Percentiles rank a stretch among this genome's conserved stretches.
phyloP scores from a whole-genome alignment of 2,888 invertebrate species.

The Lucinisca nassula region DNA sequence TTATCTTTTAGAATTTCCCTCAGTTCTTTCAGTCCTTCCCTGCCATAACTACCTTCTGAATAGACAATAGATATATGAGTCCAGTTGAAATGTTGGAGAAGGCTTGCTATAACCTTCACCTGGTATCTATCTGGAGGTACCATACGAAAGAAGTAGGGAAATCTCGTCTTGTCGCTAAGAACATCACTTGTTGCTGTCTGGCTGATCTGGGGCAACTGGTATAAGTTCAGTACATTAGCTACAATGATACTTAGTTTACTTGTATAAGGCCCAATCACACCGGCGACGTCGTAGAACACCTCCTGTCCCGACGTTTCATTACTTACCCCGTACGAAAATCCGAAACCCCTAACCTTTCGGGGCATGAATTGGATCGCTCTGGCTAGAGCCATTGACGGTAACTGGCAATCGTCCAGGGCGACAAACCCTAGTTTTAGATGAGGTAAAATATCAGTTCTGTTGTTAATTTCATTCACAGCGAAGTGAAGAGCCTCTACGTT shows the following conservation, averaged over 20 bases:
- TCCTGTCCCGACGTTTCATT: background rate
- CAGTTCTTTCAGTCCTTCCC: conserved; percentile 74
- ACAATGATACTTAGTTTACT: conserved; percentile 80
- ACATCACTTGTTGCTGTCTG: conserved; percentile 81
- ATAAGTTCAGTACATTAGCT: conserved; percentile 80
- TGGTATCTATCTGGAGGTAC: conserved; percentile 83
- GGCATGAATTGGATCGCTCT: conserved; percentile 78
- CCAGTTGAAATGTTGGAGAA: conserved; percentile 90
- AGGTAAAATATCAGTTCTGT: conserved; percentile 64
- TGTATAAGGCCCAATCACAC: conserved; percentile 82
- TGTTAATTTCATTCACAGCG: conserved; percentile 75
- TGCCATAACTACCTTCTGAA: conserved; percentile 90
- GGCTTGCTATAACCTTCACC: conserved; percentile 76
- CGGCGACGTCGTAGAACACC: conserved; percentile 80
- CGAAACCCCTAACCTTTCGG: conserved; percentile 17
- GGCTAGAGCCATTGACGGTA: conserved; percentile 70
- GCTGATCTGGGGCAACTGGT: conserved; percentile 82
- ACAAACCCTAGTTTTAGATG: conserved; percentile 72
- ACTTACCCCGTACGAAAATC: no score
- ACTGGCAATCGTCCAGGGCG: conserved; percentile 77
- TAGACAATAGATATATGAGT: conserved; percentile 93
- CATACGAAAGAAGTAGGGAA: conserved; percentile 84
- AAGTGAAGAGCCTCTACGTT: conserved; percentile 73
- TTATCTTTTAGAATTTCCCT: conserved; percentile 36
- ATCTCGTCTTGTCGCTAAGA: conserved; percentile 80